These are phyloP conservation scores for Bombyx huttoni DNA, from an alignment of 2,888 invertebrate genomes.

Conservation along the genomic window DNA sequence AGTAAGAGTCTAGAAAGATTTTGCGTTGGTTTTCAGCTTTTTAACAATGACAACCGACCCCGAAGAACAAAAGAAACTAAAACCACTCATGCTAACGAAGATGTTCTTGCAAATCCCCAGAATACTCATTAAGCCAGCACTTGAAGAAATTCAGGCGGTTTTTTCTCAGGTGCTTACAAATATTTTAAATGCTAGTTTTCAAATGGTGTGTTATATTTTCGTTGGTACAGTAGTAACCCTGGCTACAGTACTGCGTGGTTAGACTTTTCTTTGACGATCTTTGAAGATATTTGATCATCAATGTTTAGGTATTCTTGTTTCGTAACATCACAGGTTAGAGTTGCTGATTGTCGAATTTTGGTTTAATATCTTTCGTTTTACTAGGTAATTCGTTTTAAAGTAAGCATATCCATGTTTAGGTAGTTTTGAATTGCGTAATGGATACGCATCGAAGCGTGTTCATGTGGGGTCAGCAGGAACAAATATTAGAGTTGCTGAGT, in stretches of 20 bases:
- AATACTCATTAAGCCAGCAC: constrained; percentile 72
- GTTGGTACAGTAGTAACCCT: no score
- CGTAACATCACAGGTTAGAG: no score
- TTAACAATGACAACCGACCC: constrained; percentile 61
- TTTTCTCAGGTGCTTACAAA: constrained; percentile 71
- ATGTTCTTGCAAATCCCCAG: constrained; percentile 78
- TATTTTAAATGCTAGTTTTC: background rate
- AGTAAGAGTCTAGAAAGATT: no score
- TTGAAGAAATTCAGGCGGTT: constrained; percentile 80
- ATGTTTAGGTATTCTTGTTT: no score
- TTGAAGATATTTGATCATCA: no score
- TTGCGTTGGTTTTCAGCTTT: constrained; percentile 30
- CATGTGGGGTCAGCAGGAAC: constrained; percentile 85
- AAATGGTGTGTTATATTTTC: background rate
- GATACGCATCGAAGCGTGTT: constrained; percentile 80
- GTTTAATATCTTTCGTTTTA: no score
- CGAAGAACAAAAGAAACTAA: constrained; percentile 56
- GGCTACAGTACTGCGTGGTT: no score
- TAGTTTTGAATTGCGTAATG: constrained; percentile 76
- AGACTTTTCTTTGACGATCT: no score
- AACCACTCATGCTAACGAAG: constrained; percentile 73
- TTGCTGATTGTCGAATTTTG: no score
- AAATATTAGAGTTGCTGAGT: no score
- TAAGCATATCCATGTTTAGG: constrained; percentile 21
- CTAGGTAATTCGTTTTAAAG: background rate